These are phyloP conservation scores for Naso thynnoides DNA, from an alignment of 2,797 vertebrate species.

Conservation along the genomic window DNA sequence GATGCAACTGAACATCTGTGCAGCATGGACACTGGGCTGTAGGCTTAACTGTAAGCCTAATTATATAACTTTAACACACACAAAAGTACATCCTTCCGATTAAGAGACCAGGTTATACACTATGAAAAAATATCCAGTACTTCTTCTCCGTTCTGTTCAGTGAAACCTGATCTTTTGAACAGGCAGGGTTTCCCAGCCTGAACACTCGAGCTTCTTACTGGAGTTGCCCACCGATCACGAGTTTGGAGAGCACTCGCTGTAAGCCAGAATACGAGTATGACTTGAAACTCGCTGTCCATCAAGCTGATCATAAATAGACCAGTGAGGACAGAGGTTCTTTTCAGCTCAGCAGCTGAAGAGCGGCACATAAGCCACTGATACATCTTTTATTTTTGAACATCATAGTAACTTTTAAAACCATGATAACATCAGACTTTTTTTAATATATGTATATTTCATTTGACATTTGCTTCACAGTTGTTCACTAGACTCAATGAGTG, in stretches of 20 bases:
- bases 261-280: background rate
- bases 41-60: conserved; percentile 44
- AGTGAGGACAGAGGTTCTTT: conserved; percentile 25
- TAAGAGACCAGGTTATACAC: conserved; percentile 65
- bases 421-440: background rate
- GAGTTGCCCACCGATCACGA: conserved; percentile 10
- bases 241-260: conserved; percentile 1
- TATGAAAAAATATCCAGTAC: conserved; percentile 24
- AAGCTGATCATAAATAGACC: conserved; percentile 35
- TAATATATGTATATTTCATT: background rate
- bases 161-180: conserved; percentile 29
- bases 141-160: conserved; percentile 1
- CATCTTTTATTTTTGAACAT: conserved; percentile 47
- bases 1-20: conserved; percentile 54
- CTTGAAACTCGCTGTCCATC: conserved; percentile 7
- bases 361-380: conserved; percentile 3
- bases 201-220: conserved; percentile 22
- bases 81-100: background rate
- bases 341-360: conserved; percentile 33
- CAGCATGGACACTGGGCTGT: conserved; percentile 23
- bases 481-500: background rate
- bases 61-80: conserved; percentile 45
- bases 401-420: background rate
- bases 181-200: background rate
- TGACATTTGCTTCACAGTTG: background rate